Evolutionary conservation across 2,113 vertebrate species (phyloP), one percentile per base, ranked within the genome.

Genomic region (Mormoops blainvillei): DNA sequence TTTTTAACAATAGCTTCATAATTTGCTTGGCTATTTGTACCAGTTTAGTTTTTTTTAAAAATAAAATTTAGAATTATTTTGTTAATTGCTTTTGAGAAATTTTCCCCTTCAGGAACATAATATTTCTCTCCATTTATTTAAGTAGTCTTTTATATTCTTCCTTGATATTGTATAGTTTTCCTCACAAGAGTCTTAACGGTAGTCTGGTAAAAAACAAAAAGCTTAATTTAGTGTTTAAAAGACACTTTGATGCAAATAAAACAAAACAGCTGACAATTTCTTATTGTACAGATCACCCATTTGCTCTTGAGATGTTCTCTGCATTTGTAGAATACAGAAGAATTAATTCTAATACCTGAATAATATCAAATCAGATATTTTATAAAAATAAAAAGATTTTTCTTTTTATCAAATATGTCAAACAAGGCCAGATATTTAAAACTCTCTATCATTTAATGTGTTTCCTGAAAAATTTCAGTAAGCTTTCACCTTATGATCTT

Each of bases 351-450:
- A 80, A 86, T 63, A 65, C 77, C 16, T 94, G 36, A 80, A 68
- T 73, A 86, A 36, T 41, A 52, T 63, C 52, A 93, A 78, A 87
- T 71, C 7, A 76, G 38, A 33, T 20, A 2, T 95, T 61, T 83
- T 36, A 74, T 74, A 74, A 74, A 74, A 74, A 48, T 48, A 48
- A 70, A 65, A 80, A 38, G 22, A 41, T 85, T 78, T 90, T 83
- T 83, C 7, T 73, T 85, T 91, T 87, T 67, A 20, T 88, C 24
- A 73, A 43, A 28, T 71, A 22, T 19, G 14, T 56, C 41, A 43
- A 63, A 52, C 31, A 70, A 45, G 38, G 52, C 61, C 18, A 97
- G 45, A 48, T 67, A 88, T 61, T 94, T 88, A 94, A 95, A 52
- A 10, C 20, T 65, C n/a, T 92, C n/a, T 58, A 36, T 45, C 63